A percentile compares a stretch with the other conserved stretches of the same genome.
Evolutionary conservation across 2,113 vertebrate genomes (phyloP).

Genomic region (Nicator chloris): DNA sequence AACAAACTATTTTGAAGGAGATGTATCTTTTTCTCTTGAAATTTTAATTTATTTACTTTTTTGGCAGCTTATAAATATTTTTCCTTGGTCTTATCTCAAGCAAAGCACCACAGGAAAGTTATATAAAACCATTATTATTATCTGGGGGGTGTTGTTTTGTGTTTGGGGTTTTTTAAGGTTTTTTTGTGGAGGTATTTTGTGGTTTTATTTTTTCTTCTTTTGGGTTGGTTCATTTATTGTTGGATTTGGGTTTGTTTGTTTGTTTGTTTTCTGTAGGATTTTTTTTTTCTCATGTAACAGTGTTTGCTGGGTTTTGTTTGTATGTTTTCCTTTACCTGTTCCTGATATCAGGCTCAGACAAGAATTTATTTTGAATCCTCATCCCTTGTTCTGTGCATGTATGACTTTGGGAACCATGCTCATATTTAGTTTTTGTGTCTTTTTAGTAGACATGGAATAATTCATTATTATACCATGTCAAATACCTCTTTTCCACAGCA

Average conservation of each 20-base stretch:
- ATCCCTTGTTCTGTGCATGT: not conserved
- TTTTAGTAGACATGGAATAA: not conserved
- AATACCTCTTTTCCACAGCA: not conserved
- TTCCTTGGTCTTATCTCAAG: not conserved
- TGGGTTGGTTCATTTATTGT: not conserved
- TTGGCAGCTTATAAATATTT: not conserved
- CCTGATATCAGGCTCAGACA: not conserved
- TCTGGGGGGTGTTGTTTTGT: not conserved
- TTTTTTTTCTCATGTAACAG: not conserved
- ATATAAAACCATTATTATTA: not conserved
- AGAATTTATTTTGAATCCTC: not conserved
- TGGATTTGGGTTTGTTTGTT: not conserved
- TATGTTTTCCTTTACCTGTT: not conserved
- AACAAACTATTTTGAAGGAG: not conserved
- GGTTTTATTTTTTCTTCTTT: not conserved
- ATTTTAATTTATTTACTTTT: not conserved
- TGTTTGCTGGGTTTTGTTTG: not conserved
- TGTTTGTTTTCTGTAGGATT: not conserved
- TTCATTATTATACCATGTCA: not conserved
- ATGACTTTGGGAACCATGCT: not conserved
- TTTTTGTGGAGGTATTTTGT: not conserved
- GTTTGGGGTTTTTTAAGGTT: rapidly evolving
- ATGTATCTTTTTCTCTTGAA: not conserved
- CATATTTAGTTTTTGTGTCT: not conserved
- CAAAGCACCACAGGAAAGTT: not conserved